Evolutionary conservation across 2,888 invertebrate genomes (phyloP), one percentile per base, ranked within the genome.

Genomic region (Meandrusa payeni): DNA sequence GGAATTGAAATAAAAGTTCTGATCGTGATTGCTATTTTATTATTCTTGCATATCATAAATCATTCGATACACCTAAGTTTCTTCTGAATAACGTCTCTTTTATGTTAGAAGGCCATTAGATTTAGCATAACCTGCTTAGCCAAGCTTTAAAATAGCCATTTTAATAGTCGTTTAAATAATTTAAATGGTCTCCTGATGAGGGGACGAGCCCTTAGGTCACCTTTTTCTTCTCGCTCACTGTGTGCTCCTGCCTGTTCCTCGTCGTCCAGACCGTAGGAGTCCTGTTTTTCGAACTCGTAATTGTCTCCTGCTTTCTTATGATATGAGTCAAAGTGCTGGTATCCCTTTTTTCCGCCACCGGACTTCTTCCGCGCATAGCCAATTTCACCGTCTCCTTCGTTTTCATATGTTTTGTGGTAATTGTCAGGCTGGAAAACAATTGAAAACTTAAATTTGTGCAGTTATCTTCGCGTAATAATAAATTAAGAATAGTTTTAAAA

Each of bases 231-330:
- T 20, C 64, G 71, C 46, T 83, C 72, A 53, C 79, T 81, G 65
- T 81, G 70, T 0, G 78, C 82, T 1, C 73, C 90, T 42, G 82
- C 83, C 22, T 89, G 89, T 2, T 69, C 80, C 13, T 77, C 87
- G 7, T 86, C 76, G 7, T 89, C 89, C 28, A 86, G 83, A 1
- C 93, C 93, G 61, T 81, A 93, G 34, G 91, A 90, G 28, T 91
- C 90, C 60, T 92, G 90, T 60, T 91, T 90, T 66, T 93, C 92
- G 56, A 91, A 92, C 52, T 92, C 93, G 69, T 92, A 93, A 61
- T 91, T 89, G 70, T 93, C 93, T 0, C 93, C 92, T 22, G 91
- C 91, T 66, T 91, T 92, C 70, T 93, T 93, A 76, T 93, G 93
- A 76, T 81, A 93, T 36, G 92, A 91, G 74, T 93, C 93, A 59